phyloP scores from a whole-genome alignment of 2,113 vertebrate species.

The Xenopus borealis region DNA sequence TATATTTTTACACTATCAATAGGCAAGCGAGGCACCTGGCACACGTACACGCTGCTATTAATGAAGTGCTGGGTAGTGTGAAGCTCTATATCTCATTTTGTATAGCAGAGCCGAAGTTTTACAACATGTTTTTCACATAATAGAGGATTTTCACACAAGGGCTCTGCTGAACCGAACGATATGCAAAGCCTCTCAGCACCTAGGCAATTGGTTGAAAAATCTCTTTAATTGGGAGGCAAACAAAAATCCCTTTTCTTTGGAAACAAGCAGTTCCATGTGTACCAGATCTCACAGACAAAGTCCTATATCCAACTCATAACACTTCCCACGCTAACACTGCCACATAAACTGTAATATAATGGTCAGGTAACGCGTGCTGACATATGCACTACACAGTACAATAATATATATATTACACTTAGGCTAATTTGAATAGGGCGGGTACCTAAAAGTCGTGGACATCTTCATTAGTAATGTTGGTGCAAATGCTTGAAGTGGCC shows the following conservation, averaged over 20 bases:
- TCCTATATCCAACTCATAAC: neutral
- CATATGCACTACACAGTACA: no score
- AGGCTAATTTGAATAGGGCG: no score
- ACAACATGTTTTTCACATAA: conserved; percentile 39
- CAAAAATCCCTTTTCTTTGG: neutral
- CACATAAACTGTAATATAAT: no score
- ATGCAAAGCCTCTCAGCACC: conserved; percentile 34
- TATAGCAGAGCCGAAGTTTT: conserved; percentile 19
- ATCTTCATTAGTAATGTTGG: no score
- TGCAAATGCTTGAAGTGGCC: no score
- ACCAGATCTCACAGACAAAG: conserved; percentile 1
- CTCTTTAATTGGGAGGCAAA: conserved; percentile 10
- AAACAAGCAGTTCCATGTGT: conserved; percentile 19
- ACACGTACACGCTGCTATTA: conserved; percentile 19
- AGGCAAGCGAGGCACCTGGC: conserved; percentile 26
- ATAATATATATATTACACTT: no score
- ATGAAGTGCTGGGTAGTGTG: conserved; percentile 28
- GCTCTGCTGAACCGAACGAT: conserved; percentile 15
- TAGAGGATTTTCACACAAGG: conserved; percentile 23
- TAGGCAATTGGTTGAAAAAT: conserved; percentile 17
- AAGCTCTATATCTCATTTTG: conserved; percentile 19
- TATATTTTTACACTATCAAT: conserved; percentile 5
- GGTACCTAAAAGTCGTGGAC: no score
- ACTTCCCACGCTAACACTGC: no score
- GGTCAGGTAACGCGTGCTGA: no score